A percentile compares a stretch with the other conserved stretches of the same genome.
phyloP scores from a whole-genome alignment of 2,113 vertebrate species.

The Lagopus leucura region DNA sequence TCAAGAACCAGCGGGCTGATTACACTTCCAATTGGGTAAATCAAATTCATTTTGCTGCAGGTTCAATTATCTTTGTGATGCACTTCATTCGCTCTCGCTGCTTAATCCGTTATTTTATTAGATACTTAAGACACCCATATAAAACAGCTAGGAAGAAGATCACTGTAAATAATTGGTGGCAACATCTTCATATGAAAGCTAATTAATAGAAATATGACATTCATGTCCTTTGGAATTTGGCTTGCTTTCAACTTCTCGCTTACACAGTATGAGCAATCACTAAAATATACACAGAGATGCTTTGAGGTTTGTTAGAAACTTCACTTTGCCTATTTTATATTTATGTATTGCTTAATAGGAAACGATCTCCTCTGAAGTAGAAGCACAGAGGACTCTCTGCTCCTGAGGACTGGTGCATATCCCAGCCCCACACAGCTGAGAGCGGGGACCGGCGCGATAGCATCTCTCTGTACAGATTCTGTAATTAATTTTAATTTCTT shows the following conservation, averaged over 20 bases:
- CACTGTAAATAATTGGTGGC: background rate
- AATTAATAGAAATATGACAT: background rate
- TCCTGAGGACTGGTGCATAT: background rate
- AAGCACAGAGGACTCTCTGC: background rate
- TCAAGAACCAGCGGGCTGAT: background rate
- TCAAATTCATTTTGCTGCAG: background rate
- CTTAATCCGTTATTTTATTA: background rate
- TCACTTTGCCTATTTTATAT: background rate
- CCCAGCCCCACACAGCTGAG: background rate
- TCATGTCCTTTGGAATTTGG: background rate
- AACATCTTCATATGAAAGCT: background rate
- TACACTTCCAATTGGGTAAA: background rate
- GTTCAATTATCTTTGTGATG: accelerated
- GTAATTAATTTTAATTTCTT: constrained; percentile 64
- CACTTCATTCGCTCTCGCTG: background rate
- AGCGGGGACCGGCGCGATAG: background rate
- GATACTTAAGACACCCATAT: background rate
- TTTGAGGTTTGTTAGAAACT: background rate
- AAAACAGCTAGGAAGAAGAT: background rate
- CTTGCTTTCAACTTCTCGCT: background rate
- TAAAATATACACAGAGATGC: background rate
- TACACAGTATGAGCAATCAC: background rate
- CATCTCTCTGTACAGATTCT: constrained; percentile 7
- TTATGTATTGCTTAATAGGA: background rate
- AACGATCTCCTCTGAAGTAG: background rate